Percentiles rank a stretch among this genome's conserved stretches.
These are phyloP conservation scores for Ennomos quercinarius DNA, from an alignment of 2,888 invertebrate species.

Conservation along the genomic window DNA sequence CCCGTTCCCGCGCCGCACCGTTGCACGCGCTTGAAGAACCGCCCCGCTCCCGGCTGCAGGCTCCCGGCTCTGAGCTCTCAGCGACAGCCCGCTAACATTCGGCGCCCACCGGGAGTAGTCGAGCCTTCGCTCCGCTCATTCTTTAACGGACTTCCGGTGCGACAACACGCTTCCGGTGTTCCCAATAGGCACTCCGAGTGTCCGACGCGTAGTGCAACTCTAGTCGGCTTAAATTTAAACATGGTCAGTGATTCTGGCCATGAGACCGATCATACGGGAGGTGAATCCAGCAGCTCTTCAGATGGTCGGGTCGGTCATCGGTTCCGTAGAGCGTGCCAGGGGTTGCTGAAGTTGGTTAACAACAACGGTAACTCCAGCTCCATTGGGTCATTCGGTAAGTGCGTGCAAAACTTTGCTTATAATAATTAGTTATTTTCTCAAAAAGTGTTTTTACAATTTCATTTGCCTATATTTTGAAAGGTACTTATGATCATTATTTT, in stretches of 20 bases:
- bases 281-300: slow-evolving; percentile 1
- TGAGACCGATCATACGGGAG: background rate
- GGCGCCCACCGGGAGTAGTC: slow-evolving; percentile 42
- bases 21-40: slow-evolving; percentile 54
- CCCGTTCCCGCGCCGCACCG: slow-evolving; percentile 44
- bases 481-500: too few species aligned
- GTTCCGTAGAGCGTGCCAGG: background rate
- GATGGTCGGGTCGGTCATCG: background rate
- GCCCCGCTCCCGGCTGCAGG: slow-evolving; percentile 55
- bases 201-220: background rate
- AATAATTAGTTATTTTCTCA: background rate
- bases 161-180: slow-evolving; percentile 21
- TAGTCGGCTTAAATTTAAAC: background rate
- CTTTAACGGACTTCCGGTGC: slow-evolving; percentile 40
- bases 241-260: slow-evolving; percentile 5
- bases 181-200: background rate
- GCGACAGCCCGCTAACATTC: slow-evolving; percentile 40
- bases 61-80: slow-evolving; percentile 39
- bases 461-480: too few species aligned
- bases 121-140: slow-evolving; percentile 52
- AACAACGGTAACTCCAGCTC: background rate
- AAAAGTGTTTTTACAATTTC: too few species aligned
- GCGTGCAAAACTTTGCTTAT: background rate
- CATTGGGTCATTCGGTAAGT: background rate
- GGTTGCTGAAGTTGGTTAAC: background rate